Evolutionary conservation across 1,140 invertebrate genomes (phyloP).

Genomic region (Camponotus floridanus): DNA sequence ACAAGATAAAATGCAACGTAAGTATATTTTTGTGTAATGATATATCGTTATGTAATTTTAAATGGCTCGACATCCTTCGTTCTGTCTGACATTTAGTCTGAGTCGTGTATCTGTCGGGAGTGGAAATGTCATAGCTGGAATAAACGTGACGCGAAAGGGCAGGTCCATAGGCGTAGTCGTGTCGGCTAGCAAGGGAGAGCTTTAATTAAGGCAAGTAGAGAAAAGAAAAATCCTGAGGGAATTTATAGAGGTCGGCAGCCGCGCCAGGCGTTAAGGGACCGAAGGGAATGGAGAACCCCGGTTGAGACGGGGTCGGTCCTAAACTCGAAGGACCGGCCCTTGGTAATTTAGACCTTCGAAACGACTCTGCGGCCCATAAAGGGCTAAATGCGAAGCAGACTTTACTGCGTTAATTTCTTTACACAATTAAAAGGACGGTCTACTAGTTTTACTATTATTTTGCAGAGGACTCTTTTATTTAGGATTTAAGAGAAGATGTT

Average conservation of each 20-base stretch:
- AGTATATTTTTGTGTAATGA: conserved; percentile 34
- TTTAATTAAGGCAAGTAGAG: conserved; percentile 85
- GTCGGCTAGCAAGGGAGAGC: conserved; percentile 79
- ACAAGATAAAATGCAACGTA: conserved; percentile 36
- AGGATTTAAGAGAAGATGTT: neutral
- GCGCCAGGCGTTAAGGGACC: conserved; percentile 69
- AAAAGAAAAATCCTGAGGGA: conserved; percentile 85
- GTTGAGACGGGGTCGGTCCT: conserved; percentile 70
- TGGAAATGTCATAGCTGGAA: conserved; percentile 53
- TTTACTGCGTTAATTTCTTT: conserved; percentile 79
- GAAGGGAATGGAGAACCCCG: conserved; percentile 70
- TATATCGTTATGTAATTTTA: conserved; percentile 58
- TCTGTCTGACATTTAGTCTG: conserved; percentile 57
- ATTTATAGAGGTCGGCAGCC: conserved; percentile 83
- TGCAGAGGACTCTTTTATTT: neutral
- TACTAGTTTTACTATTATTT: conserved; percentile 55
- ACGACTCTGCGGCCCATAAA: conserved; percentile 77
- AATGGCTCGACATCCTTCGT: conserved; percentile 57
- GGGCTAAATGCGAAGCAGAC: conserved; percentile 78
- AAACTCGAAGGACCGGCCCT: conserved; percentile 77
- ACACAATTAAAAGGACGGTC: conserved; percentile 74
- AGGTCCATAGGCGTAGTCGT: conserved; percentile 74
- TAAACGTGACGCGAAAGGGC: conserved; percentile 72
- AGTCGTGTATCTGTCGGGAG: conserved; percentile 65
- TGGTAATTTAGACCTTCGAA: conserved; percentile 80